Evolutionary conservation across 2,113 vertebrate genomes (phyloP).

Genomic region (Hippocampus abdominalis): DNA sequence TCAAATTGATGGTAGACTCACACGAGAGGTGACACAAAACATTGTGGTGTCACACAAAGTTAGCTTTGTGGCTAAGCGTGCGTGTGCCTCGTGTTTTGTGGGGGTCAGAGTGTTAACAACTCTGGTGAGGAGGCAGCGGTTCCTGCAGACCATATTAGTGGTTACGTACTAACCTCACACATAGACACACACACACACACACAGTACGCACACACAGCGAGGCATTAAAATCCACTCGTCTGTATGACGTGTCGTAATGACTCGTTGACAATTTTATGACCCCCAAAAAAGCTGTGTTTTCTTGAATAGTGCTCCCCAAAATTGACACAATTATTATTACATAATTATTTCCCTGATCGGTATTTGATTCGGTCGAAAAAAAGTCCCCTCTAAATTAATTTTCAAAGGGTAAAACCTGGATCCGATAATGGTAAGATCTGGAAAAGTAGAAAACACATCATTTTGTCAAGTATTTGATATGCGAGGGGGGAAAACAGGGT

Average conservation of each 20-base stretch:
- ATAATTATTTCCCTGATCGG: background rate
- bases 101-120: constrained; percentile 69
- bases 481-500: background rate
- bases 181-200: constrained; percentile 3
- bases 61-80: constrained; percentile 29
- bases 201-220: background rate
- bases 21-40: constrained; percentile 59
- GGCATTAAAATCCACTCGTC: background rate
- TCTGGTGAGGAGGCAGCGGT: constrained; percentile 47
- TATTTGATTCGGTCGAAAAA: background rate
- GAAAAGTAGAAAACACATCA: background rate
- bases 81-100: constrained; percentile 37
- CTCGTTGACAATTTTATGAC: background rate
- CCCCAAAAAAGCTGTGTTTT: background rate
- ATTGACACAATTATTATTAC: background rate
- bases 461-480: background rate
- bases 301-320: background rate
- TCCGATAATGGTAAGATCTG: background rate
- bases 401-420: no score
- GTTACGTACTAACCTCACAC: constrained; percentile 18
- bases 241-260: background rate
- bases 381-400: no score
- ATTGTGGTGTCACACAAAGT: constrained; percentile 44
- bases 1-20: constrained; percentile 53
- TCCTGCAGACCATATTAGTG: constrained; percentile 64